These are phyloP conservation scores for Odontamblyopus rebecca DNA, from an alignment of 2,797 vertebrate genomes.

Conservation along the genomic window DNA sequence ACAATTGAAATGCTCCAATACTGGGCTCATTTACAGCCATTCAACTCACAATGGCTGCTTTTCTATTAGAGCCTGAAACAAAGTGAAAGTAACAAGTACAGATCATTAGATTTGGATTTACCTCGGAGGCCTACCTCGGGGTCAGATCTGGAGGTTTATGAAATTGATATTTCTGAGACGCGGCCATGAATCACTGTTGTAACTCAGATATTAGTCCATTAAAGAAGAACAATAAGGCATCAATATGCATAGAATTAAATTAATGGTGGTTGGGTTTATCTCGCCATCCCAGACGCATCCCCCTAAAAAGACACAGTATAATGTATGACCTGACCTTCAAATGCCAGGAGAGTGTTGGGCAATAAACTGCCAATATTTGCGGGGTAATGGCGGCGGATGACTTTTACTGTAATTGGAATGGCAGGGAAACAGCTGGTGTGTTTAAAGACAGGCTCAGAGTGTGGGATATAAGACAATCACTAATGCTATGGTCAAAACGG, in stretches of 20 bases:
- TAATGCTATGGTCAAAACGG: slow-evolving; percentile 70
- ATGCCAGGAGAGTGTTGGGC: slow-evolving; percentile 96
- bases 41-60: slow-evolving; percentile 46
- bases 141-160: slow-evolving; percentile 74
- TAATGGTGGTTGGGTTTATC: slow-evolving; percentile 92
- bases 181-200: slow-evolving; percentile 73
- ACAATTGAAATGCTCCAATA: slow-evolving; percentile 49
- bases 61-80: slow-evolving; percentile 66
- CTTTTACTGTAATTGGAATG: slow-evolving; percentile 99
- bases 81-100: slow-evolving; percentile 64
- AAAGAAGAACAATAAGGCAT: slow-evolving; percentile 84
- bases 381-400: slow-evolving; percentile 96
- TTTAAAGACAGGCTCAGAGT: slow-evolving; percentile 87
- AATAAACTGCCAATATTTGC: slow-evolving; percentile 99
- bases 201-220: slow-evolving; percentile 80
- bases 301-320: slow-evolving; percentile 96
- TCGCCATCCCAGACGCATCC: slow-evolving; percentile 94
- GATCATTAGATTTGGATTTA: slow-evolving; percentile 74
- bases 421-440: slow-evolving; percentile 96
- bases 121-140: slow-evolving; percentile 69
- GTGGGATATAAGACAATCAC: slow-evolving; percentile 73
- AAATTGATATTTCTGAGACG: slow-evolving; percentile 78
- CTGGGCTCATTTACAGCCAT: slow-evolving; percentile 33
- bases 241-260: slow-evolving; percentile 84
- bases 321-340: slow-evolving; percentile 99